Conservation (phyloP, 1,140 invertebrate genomes). For the Bombus soroeensis region DNA sequence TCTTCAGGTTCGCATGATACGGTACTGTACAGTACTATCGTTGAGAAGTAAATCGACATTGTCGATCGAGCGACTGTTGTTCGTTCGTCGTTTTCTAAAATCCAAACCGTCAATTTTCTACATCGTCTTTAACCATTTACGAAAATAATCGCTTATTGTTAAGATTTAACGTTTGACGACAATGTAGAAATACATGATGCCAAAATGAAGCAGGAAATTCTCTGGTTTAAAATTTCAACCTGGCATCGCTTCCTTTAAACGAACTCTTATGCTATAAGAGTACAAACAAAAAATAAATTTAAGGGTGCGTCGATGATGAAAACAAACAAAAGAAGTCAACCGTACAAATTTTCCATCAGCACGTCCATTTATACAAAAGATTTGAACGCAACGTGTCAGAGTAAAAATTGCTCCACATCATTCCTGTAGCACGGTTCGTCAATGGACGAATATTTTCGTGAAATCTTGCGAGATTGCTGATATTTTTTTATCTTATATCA, state of each 20-base stretch:
- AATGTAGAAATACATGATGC: too few species aligned
- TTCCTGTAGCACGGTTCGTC: too few species aligned
- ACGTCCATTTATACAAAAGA: not conserved
- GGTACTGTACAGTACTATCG: too few species aligned
- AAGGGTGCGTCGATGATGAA: too few species aligned
- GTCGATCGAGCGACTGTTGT: too few species aligned
- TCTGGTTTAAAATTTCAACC: too few species aligned
- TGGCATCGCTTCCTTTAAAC: too few species aligned
- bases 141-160: not conserved
- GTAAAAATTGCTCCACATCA: not conserved
- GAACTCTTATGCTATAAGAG: too few species aligned
- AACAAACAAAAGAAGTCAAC: not conserved
- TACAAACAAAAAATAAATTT: not conserved
- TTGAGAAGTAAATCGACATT: too few species aligned
- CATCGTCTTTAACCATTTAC: not conserved
- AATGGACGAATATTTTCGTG: slow-evolving; percentile 17
- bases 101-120: not conserved
- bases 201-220: too few species aligned
- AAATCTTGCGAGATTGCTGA: not conserved
- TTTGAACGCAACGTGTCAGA: too few species aligned
- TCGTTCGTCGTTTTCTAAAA: not conserved
- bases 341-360: not conserved
- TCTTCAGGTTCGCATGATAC: not conserved
- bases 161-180: not conserved
- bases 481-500: not conserved